Evolutionary conservation across 2,797 vertebrate species (phyloP).

Genomic region (Austrolebias charrua): DNA sequence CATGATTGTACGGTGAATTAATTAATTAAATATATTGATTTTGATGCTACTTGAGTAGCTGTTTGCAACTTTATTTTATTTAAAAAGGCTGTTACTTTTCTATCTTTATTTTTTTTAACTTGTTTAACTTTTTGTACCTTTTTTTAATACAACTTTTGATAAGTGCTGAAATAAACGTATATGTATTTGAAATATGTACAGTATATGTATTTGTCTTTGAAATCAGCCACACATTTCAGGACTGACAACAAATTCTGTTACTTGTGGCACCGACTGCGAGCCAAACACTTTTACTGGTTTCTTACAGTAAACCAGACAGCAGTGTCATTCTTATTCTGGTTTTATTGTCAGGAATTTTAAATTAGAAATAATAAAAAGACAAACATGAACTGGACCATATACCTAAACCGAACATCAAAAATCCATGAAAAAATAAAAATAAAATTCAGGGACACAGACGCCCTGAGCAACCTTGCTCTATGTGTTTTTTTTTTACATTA

Average conservation of each 20-base stretch:
- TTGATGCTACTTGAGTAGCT: not conserved
- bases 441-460: not conserved
- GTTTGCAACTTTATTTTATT: not conserved
- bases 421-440: slow-evolving; percentile 6
- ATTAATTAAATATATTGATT: not conserved
- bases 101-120: not conserved
- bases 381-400: slow-evolving; percentile 18
- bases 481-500: not conserved
- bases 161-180: slow-evolving; percentile 17
- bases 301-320: not conserved
- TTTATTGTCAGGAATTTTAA: slow-evolving; percentile 57
- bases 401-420: slow-evolving; percentile 4
- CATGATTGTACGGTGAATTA: not conserved
- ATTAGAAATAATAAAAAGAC: slow-evolving; percentile 47
- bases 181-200: too few species aligned
- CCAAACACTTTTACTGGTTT: not conserved
- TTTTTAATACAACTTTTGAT: not conserved
- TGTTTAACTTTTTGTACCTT: not conserved
- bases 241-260: not conserved
- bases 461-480: not conserved
- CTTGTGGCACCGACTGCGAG: not conserved
- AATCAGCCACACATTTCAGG: not conserved
- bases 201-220: not conserved
- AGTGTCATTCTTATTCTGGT: slow-evolving; percentile 6
- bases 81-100: slow-evolving; percentile 1